Base-by-base conservation (phyloP, 1,140 invertebrate genomes). In the Aradophagus sp. region DNA sequence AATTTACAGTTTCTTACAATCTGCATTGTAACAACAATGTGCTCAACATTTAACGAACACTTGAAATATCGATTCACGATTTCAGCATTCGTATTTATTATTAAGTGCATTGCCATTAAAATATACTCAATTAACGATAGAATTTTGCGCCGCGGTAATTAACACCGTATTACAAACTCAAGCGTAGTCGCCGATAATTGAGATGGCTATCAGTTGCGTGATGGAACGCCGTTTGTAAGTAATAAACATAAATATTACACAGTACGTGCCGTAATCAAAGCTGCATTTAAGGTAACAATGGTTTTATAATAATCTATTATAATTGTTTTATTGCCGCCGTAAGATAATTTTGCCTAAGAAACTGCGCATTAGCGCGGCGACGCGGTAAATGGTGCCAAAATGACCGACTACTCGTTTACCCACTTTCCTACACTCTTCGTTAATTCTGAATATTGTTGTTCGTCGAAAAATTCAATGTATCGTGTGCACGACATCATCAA, bases 271-370 rank as follows among this genome's bases (percentile, higher is more conserved):
- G 55, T 66, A 72, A 69, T 23, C 42, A 23, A 63, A 63, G 45
- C 62, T 59, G 38, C 41, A 45, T 19, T 62, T 34, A 17, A 31
- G 39, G 19, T 45, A 61, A 61, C 52, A 62, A 70, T 63, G 39
- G 34, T 29, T 44, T 53, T 66, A 55, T 69, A 69, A 72, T 72
- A 48, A 72, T 62, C 50, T 26, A 6, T 15, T 38, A 39, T 72
- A 75, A 75, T 75, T 69, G 56, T 72, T 75, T 75, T 71, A 75
- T 61, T 53, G 42, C 38, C 41, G 17, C 39, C 59, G 50, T 66
- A 66, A 67, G 35, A 44, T 74, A 66, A 66, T 50, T 50, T 27
- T 11, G 56, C 36, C 19, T 42, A 47, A n/a, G 27, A 7, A 58
- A 13, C 50, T 26, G 35, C 32, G 15, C 31, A 35, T 48, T 29